Base-by-base conservation (phyloP, 2,113 vertebrate species). In the Brachionichthys hirsutus region DNA sequence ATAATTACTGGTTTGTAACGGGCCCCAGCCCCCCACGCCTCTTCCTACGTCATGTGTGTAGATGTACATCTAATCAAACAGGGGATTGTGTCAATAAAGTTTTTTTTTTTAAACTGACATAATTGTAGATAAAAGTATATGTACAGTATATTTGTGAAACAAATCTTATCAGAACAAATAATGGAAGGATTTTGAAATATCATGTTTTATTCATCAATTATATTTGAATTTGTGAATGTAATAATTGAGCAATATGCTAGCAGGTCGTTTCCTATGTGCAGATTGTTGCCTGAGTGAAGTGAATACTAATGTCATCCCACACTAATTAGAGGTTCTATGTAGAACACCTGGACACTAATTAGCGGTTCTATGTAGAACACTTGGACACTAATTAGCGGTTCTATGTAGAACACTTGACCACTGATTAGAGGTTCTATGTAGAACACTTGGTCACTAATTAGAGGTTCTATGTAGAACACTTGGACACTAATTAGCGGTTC, bases 211-310 rank as follows among this genome's bases (percentile, higher is more conserved):
- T 82, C 74, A 71, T 83, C 43, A 61, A 20, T 73, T 77, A 75
- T 43, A 78, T 64, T 73, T 75, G 17, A 68, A 73, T 68, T 84
- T 77, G 78, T 87, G 76, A 88, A 85, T 85, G 80, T 88, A 65
- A 76, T 81, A 62, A 62, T 77, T 54, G 51, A 89, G 78, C 81
- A 81, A 86, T 82, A 87, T 80, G 80, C 80, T 75, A 84, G 74
- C 18, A 75, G 44, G 73, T 48, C 68, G 70, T 80, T 80, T 72
- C 54, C 57, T 67, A 67, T 47, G 62, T 75, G 67, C 22, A 62
- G 53, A 56, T 18, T 73, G 49, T 70, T 84, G 48, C 54, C 45
- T 70, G 44, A 45, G 36, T 70, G 67, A 57, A 75, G 53, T 74
- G 51, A 64, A 59, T 70, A 71, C 52, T 35, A 61, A 62, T 20